Evolutionary conservation across 2,797 vertebrate genomes (phyloP), one percentile per base, ranked within the genome.

Genomic region (Oreonectes daqikongensis): DNA sequence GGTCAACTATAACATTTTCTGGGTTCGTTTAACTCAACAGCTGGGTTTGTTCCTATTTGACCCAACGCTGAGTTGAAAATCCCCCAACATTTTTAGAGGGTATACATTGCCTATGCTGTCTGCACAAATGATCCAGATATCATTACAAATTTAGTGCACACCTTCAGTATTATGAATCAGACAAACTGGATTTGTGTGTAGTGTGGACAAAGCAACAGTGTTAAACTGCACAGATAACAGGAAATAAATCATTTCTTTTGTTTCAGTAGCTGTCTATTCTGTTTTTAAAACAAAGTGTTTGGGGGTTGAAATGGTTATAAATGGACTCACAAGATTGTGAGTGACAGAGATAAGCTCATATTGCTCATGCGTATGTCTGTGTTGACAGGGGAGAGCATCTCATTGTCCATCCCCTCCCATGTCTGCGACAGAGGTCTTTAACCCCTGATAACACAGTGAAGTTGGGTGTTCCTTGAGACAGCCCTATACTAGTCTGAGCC

Each of bases 251-350:
- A 2, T 10, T 40, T 40, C 9, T 40, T 63, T 72, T 26, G 7
- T 20, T 61, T 72, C 60, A 12, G 20, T 50, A 20, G 68, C 55
- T 44, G 35, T 26, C 15, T 70, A 57, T 57, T 53, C 52, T 57
- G 68, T 71, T 32, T 30, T 40, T 80, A 64, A 64, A 64, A 65
- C 24, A 28, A 40, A 38, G 40, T 26, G 28, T 46, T 35, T 11
- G 65, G 50, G 69, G 73, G 81, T 68, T 84, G 35, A 85, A 84
- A 84, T 59, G 76, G 42, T 60, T 67, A 71, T 63, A 80, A 66
- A 57, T 57, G 40, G 75, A 50, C 65, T 42, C 48, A 55, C 40
- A 71, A 32, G 66, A 69, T 28, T 35, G 52, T 60, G 52, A 28
- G 42, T 30, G 60, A 78, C 17, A 24, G 50, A 68, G 80, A 75